Evolutionary conservation across 2,888 invertebrate genomes (phyloP).

Genomic region (Drosophila lutescens): DNA sequence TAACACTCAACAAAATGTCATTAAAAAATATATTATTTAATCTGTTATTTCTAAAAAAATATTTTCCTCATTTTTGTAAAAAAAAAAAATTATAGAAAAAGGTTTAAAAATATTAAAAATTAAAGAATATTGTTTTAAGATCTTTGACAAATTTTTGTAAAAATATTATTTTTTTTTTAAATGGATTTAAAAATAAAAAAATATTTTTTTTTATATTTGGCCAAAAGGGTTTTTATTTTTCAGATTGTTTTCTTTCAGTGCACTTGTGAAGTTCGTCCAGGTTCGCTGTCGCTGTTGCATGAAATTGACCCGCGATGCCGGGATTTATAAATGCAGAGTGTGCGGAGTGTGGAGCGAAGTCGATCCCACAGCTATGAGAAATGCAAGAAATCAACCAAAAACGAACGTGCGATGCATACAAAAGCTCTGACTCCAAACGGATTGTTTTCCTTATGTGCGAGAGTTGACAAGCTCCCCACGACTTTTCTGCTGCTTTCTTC

Average conservation of each 20-base stretch:
- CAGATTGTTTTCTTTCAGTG: background rate
- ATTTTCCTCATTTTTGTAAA: too few relatives aligned
- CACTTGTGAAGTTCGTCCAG: slow-evolving; percentile 33
- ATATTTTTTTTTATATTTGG: too few relatives aligned
- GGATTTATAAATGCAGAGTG: slow-evolving; percentile 76
- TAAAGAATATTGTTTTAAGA: too few relatives aligned
- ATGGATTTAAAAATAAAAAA: too few relatives aligned
- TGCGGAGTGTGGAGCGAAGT: slow-evolving; percentile 31
- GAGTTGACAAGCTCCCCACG: slow-evolving; percentile 28
- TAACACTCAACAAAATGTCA: too few relatives aligned
- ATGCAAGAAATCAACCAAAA: slow-evolving; percentile 80
- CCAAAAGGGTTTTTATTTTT: background rate
- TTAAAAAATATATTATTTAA: too few relatives aligned
- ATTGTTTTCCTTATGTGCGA: slow-evolving; percentile 72
- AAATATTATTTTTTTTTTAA: too few relatives aligned
- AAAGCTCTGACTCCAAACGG: slow-evolving; percentile 67
- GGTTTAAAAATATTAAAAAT: too few relatives aligned
- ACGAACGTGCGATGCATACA: slow-evolving; percentile 76
- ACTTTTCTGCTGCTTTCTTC: slow-evolving; percentile 6
- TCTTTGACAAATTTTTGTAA: too few relatives aligned
- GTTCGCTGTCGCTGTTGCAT: slow-evolving; percentile 67
- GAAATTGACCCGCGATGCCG: slow-evolving; percentile 77
- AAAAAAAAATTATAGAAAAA: too few relatives aligned
- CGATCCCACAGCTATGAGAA: slow-evolving; percentile 68
- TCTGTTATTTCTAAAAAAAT: too few relatives aligned